phyloP scores from a whole-genome alignment of 53 echinoderm and acorn worm genomes.

The Holothuria scabra region DNA sequence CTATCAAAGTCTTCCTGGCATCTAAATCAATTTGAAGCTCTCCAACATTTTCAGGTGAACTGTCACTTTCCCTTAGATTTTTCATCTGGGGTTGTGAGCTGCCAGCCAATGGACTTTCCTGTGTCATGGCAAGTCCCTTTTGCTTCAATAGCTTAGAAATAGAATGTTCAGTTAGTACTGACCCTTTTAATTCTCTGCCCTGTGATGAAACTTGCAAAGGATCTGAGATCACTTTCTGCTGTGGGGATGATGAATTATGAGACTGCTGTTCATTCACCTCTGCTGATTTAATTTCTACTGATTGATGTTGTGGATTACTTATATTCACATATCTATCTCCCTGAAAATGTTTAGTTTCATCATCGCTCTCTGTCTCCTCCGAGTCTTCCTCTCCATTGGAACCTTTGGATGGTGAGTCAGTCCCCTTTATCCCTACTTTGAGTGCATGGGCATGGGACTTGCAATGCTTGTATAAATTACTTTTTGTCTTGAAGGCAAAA shows the following conservation, averaged over 20 bases:
- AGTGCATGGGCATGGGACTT: slow-evolving; percentile 98
- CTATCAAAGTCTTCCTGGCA: slow-evolving; percentile 60
- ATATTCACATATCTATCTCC: slow-evolving; percentile 53
- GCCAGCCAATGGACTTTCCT: slow-evolving; percentile 11
- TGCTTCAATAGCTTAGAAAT: not conserved
- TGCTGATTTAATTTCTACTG: slow-evolving; percentile 10
- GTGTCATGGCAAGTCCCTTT: not conserved
- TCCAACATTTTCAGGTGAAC: slow-evolving; percentile 64
- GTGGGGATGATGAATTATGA: not conserved
- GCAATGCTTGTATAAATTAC: slow-evolving; percentile 97
- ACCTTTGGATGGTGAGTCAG: slow-evolving; percentile 26
- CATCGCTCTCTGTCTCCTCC: slow-evolving; percentile 98
- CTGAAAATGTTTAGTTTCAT: slow-evolving; percentile 68
- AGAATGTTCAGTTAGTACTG: slow-evolving; percentile 17
- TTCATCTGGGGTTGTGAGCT: not conserved
- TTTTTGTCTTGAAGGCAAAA: slow-evolving; percentile 97
- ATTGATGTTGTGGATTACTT: not conserved
- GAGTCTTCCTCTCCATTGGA: slow-evolving; percentile 88
- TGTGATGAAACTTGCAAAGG: not conserved
- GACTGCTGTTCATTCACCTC: not conserved
- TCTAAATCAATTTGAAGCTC: slow-evolving; percentile 84
- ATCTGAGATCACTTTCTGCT: not conserved
- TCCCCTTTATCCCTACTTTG: slow-evolving; percentile 74
- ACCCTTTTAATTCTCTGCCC: not conserved
- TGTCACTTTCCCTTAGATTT: too few relatives aligned